Conservation (phyloP, 2,797 vertebrate species). For the Moxostoma hubbsi region DNA sequence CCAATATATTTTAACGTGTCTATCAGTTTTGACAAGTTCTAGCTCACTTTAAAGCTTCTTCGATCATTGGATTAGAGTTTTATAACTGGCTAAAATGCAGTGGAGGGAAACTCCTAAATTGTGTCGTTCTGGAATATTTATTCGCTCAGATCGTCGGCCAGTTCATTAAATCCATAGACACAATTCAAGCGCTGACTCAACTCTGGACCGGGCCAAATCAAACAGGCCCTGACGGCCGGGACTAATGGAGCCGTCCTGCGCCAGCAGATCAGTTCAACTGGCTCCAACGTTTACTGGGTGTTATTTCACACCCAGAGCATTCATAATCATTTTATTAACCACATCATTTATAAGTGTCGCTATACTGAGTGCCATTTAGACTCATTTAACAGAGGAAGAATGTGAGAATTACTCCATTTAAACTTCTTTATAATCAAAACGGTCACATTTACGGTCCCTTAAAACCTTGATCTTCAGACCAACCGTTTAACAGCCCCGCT, state of each 20-base stretch:
- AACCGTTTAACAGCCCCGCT: not conserved
- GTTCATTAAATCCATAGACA: constrained; percentile 34
- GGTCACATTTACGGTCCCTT: not conserved
- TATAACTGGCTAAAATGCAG: constrained; percentile 25
- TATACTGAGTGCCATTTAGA: not conserved
- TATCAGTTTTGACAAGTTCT: too few relatives aligned
- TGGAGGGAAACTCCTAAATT: constrained; percentile 28
- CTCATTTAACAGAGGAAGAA: not conserved
- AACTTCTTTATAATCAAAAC: not conserved
- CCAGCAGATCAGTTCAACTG: not conserved
- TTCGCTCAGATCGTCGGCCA: constrained; percentile 37
- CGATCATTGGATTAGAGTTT: constrained; percentile 24
- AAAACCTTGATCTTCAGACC: not conserved
- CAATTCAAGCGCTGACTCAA: constrained; percentile 29
- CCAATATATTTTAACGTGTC: too few relatives aligned
- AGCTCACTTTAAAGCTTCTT: too few relatives aligned
- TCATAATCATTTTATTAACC: constrained; percentile 7
- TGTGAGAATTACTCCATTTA: not conserved
- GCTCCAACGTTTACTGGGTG: constrained; percentile 6
- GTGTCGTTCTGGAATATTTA: constrained; percentile 7
- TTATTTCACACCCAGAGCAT: not conserved
- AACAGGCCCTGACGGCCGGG: constrained; percentile 3
- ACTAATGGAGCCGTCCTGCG: not conserved
- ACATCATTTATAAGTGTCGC: not conserved
- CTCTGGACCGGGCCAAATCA: constrained; percentile 35